Conservation (phyloP, 2,888 invertebrate genomes). For the Dichetophora obliterata region DNA sequence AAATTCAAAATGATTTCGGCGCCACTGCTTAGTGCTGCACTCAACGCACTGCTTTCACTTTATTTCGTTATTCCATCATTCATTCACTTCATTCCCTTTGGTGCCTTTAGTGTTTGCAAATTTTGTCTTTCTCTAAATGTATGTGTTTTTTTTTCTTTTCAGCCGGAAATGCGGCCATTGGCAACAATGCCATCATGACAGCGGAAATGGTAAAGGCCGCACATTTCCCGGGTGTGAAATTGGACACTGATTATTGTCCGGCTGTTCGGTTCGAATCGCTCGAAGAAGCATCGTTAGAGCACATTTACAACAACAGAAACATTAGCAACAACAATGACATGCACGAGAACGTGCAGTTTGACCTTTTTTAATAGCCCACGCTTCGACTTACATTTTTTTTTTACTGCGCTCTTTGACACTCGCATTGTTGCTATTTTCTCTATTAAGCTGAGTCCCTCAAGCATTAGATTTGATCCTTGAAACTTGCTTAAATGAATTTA, state of each 20-base stretch:
- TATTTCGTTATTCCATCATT: not conserved
- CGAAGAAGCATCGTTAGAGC: not conserved
- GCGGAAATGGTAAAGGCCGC: constrained; percentile 14
- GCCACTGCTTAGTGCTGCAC: not conserved
- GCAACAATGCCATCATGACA: constrained; percentile 19
- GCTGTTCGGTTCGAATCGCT: constrained; percentile 16
- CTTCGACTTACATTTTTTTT: not conserved
- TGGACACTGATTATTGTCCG: constrained; percentile 35
- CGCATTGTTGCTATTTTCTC: not conserved
- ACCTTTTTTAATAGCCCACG: constrained; percentile 14
- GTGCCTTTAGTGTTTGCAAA: not conserved
- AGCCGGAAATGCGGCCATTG: constrained; percentile 31
- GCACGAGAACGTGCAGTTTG: not conserved
- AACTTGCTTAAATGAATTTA: constrained; percentile 25
- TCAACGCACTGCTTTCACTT: not conserved
- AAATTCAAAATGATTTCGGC: not conserved
- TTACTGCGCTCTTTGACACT: not conserved
- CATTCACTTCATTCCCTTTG: constrained; percentile 5
- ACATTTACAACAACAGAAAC: not conserved
- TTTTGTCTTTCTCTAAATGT: not conserved
- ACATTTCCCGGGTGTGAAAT: constrained; percentile 37
- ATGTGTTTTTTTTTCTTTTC: not conserved
- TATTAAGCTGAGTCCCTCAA: not conserved
- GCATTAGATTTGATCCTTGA: constrained; percentile 7
- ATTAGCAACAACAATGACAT: not conserved